Percentiles rank a stretch among this genome's conserved stretches.
Evolutionary conservation across 2,888 invertebrate genomes (phyloP).

Genomic region (Nemurella pictetii): DNA sequence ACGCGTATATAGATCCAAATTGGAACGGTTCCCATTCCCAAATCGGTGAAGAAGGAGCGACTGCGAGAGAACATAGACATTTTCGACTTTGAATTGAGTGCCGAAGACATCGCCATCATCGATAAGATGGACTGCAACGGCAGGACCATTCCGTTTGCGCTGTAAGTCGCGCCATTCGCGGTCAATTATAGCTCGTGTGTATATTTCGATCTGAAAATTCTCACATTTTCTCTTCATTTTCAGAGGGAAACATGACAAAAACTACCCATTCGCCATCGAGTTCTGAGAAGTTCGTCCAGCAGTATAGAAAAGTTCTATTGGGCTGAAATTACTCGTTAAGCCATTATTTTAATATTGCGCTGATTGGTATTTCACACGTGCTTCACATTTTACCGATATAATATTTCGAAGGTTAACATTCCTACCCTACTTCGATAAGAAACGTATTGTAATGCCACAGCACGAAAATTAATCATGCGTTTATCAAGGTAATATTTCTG

Average conservation of each 20-base stretch:
- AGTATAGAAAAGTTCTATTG: not conserved
- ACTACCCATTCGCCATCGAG: slow-evolving; percentile 31
- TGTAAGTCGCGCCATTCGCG: slow-evolving; percentile 34
- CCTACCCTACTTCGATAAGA: no score
- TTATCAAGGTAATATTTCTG: no score
- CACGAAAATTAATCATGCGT: no score
- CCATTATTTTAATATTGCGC: not conserved
- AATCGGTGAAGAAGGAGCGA: slow-evolving; percentile 50
- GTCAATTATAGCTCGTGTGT: not conserved
- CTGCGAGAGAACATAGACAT: slow-evolving; percentile 51
- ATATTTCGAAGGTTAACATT: no score
- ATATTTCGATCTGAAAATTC: not conserved
- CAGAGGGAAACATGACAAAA: slow-evolving; percentile 22
- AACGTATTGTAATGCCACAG: no score
- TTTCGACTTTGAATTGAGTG: slow-evolving; percentile 49
- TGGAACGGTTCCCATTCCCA: slow-evolving; percentile 51
- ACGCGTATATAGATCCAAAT: slow-evolving; percentile 48
- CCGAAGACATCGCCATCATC: slow-evolving; percentile 49
- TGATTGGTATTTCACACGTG: no score
- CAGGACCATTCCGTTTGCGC: slow-evolving; percentile 36
- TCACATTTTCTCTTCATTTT: not conserved
- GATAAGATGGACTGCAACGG: slow-evolving; percentile 47
- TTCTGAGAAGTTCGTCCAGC: not conserved
- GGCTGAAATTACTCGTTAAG: not conserved
- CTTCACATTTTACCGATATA: no score